These are phyloP conservation scores for Rhinatrema bivittatum DNA, from an alignment of 2,797 vertebrate species.

Conservation along the genomic window DNA sequence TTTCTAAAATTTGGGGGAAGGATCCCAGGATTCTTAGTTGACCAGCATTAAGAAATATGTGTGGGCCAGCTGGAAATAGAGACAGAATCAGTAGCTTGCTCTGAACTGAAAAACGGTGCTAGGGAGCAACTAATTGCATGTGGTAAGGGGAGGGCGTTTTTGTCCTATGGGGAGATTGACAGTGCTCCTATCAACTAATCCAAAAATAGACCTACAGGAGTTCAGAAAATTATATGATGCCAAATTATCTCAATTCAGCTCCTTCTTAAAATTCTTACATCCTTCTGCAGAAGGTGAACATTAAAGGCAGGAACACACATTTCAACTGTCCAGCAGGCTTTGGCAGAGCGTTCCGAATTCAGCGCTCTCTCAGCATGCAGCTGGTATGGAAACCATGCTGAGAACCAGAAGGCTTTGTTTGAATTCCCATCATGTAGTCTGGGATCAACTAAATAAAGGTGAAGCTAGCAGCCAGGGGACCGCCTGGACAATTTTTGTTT, in stretches of 20 bases:
- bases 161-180: background rate
- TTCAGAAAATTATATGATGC: constrained; percentile 2
- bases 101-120: background rate
- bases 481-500: too few species aligned
- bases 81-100: too few species aligned
- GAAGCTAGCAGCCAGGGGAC: constrained; percentile 11
- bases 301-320: constrained; percentile 3
- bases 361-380: background rate
- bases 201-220: background rate
- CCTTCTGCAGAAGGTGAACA: background rate
- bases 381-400: background rate
- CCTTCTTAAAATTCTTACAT: background rate
- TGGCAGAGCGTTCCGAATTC: background rate
- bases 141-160: background rate
- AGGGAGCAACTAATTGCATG: constrained; percentile 3
- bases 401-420: background rate
- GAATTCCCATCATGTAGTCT: background rate
- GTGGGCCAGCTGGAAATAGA: too few species aligned
- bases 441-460: too few species aligned
- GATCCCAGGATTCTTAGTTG: too few species aligned
- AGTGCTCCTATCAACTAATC: background rate
- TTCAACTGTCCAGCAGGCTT: background rate
- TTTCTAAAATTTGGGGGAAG: too few species aligned
- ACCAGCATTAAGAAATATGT: too few species aligned
- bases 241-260: background rate